Evolutionary conservation across 1,140 invertebrate species (phyloP), one percentile per base, ranked within the genome.

Genomic region (Zelostemma sp.): DNA sequence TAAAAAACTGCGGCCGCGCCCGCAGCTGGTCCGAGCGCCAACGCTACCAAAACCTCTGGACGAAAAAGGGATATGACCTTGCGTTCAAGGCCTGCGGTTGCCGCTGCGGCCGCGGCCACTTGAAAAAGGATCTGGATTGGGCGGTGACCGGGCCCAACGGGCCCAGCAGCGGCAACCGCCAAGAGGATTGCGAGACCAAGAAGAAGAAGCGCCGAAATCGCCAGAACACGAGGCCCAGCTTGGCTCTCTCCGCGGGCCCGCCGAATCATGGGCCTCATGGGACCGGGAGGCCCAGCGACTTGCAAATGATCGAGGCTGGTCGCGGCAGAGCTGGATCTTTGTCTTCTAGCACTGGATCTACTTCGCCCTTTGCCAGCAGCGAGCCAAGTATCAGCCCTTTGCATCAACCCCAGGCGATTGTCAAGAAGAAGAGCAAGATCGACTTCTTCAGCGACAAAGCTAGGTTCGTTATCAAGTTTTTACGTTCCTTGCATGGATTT

Each of bases 51-150:
- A 97, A 98, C 80, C 86, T 99, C 54, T 99, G 97, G 97, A 97
- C 96, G 33, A 97, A 98, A 85, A 97, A 97, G 83, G 96, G 96
- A 9, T 98, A 97, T 86, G 96, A 99, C 82, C 85, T 97, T 78
- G 95, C 95, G 0, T 94, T 92, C 79, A 95, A 95, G 80, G 93
- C 95, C 40, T 94, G 96, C 88, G 90, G 93, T 71, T 91, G 96
- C 87, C 90, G 93, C 74, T 92, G 97, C 85, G 93, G 93, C 0
- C 88, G 95, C 4, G 97, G 97, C 0, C 96, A 98, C 80, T 81
- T 99, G 50, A 93, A 96, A 76, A 98, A 98, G 84, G 96, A 98
- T 85, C 86, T 97, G 9, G 95, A 98, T 76, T 98, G 96, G 94
- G 87, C 91, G 68, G 88, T 93, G 2, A 88, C 91, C n/a, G 87